Base-by-base conservation (phyloP, 2,888 invertebrate genomes). In the Hypolimnas misippus region DNA sequence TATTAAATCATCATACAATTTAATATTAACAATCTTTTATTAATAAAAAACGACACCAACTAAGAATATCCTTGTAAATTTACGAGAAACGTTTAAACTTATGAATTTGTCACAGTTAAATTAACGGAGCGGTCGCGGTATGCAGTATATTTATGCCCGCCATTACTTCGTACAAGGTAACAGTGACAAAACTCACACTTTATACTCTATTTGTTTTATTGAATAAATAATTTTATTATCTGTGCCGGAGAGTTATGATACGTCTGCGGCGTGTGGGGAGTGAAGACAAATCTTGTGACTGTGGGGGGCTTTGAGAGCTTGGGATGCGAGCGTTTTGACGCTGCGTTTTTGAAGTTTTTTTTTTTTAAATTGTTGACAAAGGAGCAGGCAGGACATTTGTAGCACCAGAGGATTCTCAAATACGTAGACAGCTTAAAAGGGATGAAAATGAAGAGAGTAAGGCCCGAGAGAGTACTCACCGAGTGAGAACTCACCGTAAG, bases 161-260 rank as follows among this genome's bases (percentile, higher is more conserved):
- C 79, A 87, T 89, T 86, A 87, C 75, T 65, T 69, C 66, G 74
- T 76, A 85, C 87, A 86, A 77, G 83, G 74, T 70, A 70, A 77
- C 75, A 76, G 84, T 79, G 89, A 87, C 87, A 88, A 88, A 88
- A 86, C 77, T 89, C 83, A 83, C 87, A 87, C 86, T 83, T 83
- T 86, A 87, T 81, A 80, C 72, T 73, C 76, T 87, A 87, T 89
- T 88, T 87, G 89, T 89, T 88, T 87, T 84, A 87, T 86, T 79
- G 80, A 79, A 83, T 82, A 84, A 84, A 86, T 87, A 83, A 83
- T 84, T 82, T 84, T 82, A 84, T 81, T 80, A 81, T 76, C 73
- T 73, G 72, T 68, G 69, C 65, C 44, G 19, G 67, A 71, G 71
- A 67, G 61, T 66, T 71, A 72, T 70, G 70, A 62, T 65, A 67